Conservation (phyloP, 2,797 vertebrate genomes). For the Echiichthys vipera region DNA sequence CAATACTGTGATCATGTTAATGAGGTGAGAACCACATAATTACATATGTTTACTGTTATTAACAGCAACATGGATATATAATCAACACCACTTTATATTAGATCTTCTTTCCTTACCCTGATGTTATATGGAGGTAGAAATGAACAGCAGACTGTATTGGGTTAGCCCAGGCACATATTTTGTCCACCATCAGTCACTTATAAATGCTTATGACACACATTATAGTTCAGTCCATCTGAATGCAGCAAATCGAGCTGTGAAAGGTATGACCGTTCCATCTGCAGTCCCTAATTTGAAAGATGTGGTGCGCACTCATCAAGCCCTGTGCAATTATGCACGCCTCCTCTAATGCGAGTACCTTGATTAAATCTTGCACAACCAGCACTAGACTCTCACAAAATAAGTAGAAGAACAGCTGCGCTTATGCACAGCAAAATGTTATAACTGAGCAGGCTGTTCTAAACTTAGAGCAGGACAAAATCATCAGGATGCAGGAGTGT, state of each 20-base stretch:
- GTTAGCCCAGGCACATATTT: background rate
- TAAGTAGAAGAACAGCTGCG: constrained; percentile 44
- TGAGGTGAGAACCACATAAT: constrained; percentile 15
- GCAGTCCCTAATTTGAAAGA: constrained; percentile 65
- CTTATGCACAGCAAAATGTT: constrained; percentile 4
- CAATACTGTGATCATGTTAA: constrained; percentile 34
- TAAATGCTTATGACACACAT: background rate
- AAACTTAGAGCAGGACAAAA: background rate
- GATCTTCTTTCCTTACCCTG: background rate
- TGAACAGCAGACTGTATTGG: constrained; percentile 1
- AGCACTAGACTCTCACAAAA: constrained; percentile 35
- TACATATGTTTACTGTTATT: constrained; percentile 18
- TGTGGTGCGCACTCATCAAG: constrained; percentile 54
- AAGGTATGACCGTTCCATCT: constrained; percentile 66
- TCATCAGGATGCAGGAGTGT: background rate
- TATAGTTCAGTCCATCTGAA: constrained; percentile 24
- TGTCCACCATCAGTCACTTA: constrained; percentile 40
- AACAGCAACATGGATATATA: constrained; percentile 10
- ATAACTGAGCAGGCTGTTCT: background rate
- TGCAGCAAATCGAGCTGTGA: constrained; percentile 46
- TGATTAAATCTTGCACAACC: constrained; percentile 66
- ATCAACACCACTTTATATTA: constrained; percentile 22
- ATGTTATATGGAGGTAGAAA: constrained; percentile 2
- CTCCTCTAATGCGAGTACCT: constrained; percentile 52
- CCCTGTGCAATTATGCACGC: constrained; percentile 57